These are phyloP conservation scores for Rallus crepitans DNA, from an alignment of 2,797 vertebrate genomes.

Conservation along the genomic window DNA sequence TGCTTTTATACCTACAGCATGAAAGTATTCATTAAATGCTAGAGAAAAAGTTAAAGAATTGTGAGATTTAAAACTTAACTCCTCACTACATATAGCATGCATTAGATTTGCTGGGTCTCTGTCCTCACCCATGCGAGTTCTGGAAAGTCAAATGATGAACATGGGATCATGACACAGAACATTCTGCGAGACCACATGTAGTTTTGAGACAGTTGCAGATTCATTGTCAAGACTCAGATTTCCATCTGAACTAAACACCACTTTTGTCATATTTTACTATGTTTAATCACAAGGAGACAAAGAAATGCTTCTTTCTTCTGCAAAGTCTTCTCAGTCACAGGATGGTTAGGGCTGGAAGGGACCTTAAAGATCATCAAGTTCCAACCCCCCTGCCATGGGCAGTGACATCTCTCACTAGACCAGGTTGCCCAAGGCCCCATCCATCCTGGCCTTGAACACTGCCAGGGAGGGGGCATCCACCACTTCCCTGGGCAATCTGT, in stretches of 20 bases:
- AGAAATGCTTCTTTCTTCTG: background rate
- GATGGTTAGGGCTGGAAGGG: no score
- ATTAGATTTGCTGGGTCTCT: background rate
- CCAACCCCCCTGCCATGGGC: no score
- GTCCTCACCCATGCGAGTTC: background rate
- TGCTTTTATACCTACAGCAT: background rate
- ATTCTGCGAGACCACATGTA: background rate
- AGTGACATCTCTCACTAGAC: no score
- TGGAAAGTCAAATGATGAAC: background rate
- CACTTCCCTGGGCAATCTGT: no score
- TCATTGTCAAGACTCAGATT: background rate
- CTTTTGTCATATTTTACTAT: background rate
- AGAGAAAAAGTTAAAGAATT: background rate
- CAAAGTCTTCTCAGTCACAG: no score
- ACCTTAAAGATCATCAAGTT: no score
- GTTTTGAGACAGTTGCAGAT: background rate
- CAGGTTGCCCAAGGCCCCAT: no score
- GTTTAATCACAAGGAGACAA: background rate
- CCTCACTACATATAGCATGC: background rate
- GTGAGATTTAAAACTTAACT: background rate
- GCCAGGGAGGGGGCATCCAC: no score
- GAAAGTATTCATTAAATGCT: background rate
- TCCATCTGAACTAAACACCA: background rate
- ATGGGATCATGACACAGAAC: background rate
- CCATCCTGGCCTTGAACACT: no score